Evolutionary conservation across 2,113 vertebrate genomes (phyloP), one percentile per base, ranked within the genome.

Genomic region (Scophthalmus maximus): DNA sequence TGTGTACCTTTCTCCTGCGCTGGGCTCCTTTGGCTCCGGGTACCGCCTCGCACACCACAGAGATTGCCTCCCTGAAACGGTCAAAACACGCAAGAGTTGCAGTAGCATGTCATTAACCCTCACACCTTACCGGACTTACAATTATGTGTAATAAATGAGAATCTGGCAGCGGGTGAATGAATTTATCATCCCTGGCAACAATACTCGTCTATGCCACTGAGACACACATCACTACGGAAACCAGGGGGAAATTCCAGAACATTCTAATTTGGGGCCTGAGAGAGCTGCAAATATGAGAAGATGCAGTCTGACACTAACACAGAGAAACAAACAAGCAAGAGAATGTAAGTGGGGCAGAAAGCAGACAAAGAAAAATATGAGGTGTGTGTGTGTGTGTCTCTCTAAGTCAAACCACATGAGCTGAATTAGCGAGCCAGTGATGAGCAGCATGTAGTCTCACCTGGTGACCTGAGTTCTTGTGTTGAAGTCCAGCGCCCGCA

Each of bases 391-490:
- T 23, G 38, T 38, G 57, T 25, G 42, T n/a, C n/a, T n/a, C n/a
- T n/a, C n/a, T n/a, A n/a, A n/a, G n/a, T n/a, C n/a, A n/a, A n/a
- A n/a, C n/a, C n/a, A n/a, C n/a, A n/a, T n/a, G n/a, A n/a, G n/a
- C n/a, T n/a, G n/a, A n/a, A n/a, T n/a, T n/a, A n/a, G 6, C 27
- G n/a, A 59, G 50, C 8, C 26, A 49, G 64, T 6, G 20, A 46
- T 15, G 44, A 47, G 34, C 2, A 29, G 53, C 4, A 22, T 42
- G 36, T 4, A 6, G n/a, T 25, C 94, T 93, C 81, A 99, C 97
- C 97, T 96, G 88, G 97, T 99, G 91, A 99, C 97, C 89, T 98
- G 97, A 3, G 97, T 99, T 85, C 97, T 94, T 77, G 97, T 99
- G 91, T 94, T 97, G 91, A 99, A 99, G 89, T 99, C 97, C 55